These are phyloP conservation scores for Cheilosia pagana DNA, from an alignment of 2,888 invertebrate genomes.

Conservation along the genomic window DNA sequence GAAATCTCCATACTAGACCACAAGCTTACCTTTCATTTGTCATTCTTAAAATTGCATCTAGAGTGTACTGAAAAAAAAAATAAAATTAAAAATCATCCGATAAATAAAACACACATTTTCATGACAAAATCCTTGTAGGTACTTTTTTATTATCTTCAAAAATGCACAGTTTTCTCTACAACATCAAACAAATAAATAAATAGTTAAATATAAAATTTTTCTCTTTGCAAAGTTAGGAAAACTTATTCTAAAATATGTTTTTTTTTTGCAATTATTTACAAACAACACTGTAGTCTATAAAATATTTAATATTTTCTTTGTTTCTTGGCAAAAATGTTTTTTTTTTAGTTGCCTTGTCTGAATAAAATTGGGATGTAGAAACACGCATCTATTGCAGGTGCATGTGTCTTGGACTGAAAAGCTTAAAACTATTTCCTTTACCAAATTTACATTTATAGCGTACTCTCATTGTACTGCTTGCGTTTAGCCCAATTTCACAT, in stretches of 20 bases:
- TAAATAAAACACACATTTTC: too few relatives aligned
- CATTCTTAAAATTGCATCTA: too few relatives aligned
- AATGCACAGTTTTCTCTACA: slow-evolving; percentile 4
- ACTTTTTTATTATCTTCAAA: slow-evolving; percentile 4
- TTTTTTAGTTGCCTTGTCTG: background rate
- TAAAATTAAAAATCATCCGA: too few relatives aligned
- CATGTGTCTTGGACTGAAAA: background rate
- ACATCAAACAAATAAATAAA: slow-evolving; percentile 12
- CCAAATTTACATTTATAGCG: slow-evolving; percentile 1
- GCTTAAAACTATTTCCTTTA: slow-evolving; percentile 12
- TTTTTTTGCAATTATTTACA: slow-evolving; percentile 12
- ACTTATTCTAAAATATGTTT: background rate
- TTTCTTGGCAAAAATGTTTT: background rate
- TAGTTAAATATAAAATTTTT: background rate
- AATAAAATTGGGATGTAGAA: background rate
- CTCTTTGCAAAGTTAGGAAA: slow-evolving; percentile 12
- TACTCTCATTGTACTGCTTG: slow-evolving; percentile 16
- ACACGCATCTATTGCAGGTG: background rate
- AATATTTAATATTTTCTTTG: background rate
- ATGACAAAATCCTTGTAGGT: too few relatives aligned
- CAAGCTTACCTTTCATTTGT: too few relatives aligned
- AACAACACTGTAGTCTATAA: slow-evolving; percentile 1
- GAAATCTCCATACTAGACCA: too few relatives aligned
- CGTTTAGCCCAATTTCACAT: slow-evolving; percentile 50
- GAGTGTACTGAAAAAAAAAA: too few relatives aligned